Conservation (phyloP, 2,113 vertebrate species). For the Chitala chitala region DNA sequence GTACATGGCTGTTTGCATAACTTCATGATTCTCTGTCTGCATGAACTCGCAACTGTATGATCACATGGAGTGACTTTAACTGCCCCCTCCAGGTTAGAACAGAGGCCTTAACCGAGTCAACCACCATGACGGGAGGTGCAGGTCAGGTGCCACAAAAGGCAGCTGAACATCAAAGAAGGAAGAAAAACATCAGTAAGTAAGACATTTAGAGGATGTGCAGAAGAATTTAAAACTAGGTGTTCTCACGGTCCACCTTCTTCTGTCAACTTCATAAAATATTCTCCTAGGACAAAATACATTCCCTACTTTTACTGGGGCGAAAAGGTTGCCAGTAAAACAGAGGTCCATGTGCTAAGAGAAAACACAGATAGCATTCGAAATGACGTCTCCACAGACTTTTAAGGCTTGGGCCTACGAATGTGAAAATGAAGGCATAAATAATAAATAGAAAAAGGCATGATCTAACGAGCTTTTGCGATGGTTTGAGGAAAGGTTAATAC, state of each 20-base stretch:
- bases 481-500: neutral
- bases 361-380: neutral
- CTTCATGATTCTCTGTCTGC: too few relatives aligned
- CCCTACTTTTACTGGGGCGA: neutral
- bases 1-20: too few relatives aligned
- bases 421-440: neutral
- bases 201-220: neutral
- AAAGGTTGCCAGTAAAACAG: neutral
- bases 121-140: too few relatives aligned
- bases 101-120: too few relatives aligned
- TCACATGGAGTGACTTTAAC: too few relatives aligned
- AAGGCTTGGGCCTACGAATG: neutral
- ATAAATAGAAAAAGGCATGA: neutral
- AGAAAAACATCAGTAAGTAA: neutral
- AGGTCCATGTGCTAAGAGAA: neutral
- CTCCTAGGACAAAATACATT: neutral
- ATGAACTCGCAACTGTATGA: too few relatives aligned
- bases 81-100: too few relatives aligned
- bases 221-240: neutral
- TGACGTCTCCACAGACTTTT: too few relatives aligned
- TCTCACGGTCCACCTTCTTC: neutral
- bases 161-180: neutral
- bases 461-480: neutral
- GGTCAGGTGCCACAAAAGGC: too few relatives aligned
- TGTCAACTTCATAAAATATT: slow-evolving; percentile 1